These are phyloP conservation scores for Micronisus gabar DNA, from an alignment of 2,113 vertebrate genomes.

Conservation along the genomic window DNA sequence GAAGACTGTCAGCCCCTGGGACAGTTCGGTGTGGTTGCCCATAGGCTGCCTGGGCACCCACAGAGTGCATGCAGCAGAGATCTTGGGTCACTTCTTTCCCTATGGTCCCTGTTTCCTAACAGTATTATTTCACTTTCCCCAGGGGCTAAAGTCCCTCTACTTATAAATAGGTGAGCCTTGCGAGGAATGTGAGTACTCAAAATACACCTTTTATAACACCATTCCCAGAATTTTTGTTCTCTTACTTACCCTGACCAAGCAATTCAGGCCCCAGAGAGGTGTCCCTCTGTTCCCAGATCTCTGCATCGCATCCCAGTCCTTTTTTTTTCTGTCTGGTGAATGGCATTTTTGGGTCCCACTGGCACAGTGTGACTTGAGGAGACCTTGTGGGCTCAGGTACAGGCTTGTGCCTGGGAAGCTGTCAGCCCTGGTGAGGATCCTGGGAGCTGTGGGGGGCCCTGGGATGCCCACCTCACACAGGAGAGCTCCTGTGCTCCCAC, in stretches of 20 bases:
- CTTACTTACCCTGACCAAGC: not conserved
- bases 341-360: not conserved
- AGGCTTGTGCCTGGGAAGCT: not conserved
- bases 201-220: not conserved
- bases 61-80: not conserved
- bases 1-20: not conserved
- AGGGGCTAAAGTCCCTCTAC: not conserved
- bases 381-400: fast-evolving
- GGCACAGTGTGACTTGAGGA: not conserved
- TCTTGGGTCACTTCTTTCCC: not conserved
- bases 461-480: not conserved
- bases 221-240: not conserved
- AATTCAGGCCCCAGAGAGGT: not conserved
- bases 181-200: not conserved
- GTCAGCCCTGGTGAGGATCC: not conserved
- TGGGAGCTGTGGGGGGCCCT: not conserved
- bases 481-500: not conserved
- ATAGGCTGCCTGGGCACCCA: not conserved
- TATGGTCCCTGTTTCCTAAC: not conserved
- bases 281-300: fast-evolving
- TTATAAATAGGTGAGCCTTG: not conserved
- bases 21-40: not conserved
- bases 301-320: fast-evolving
- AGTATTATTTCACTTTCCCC: not conserved
- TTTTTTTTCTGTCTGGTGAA: not conserved